Conservation (phyloP, 1,140 invertebrate genomes). For the Drosophila lacteicornis region DNA sequence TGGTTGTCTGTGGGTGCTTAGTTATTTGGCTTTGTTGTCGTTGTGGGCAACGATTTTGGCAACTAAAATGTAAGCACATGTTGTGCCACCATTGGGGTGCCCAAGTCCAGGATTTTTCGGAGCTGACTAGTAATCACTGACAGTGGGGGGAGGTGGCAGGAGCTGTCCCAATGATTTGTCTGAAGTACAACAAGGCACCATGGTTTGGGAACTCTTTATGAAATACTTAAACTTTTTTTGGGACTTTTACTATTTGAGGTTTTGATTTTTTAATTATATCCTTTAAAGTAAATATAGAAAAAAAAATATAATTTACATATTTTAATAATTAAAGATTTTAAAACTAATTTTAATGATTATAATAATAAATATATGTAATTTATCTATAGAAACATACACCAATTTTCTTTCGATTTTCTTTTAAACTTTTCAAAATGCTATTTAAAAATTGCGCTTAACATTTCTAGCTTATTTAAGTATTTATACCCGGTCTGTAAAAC, state of each 20-base stretch:
- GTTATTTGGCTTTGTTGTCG: conserved; percentile 51
- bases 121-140: not conserved
- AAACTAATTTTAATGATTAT: no score
- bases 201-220: not conserved
- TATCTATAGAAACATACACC: no score
- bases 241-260: no score
- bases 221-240: not conserved
- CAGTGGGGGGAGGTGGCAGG: conserved; percentile 14
- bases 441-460: no score
- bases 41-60: conserved; percentile 58
- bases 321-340: no score
- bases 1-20: conserved; percentile 36
- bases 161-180: conserved; percentile 12
- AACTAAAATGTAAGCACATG: conserved; percentile 71
- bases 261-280: not conserved
- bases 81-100: conserved; percentile 35
- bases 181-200: not conserved
- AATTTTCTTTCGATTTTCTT: no score
- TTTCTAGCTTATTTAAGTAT: no score
- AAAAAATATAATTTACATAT: not conserved
- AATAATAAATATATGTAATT: no score
- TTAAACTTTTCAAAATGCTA: no score
- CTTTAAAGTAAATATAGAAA: not conserved
- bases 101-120: conserved; percentile 18
- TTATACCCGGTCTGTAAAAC: no score